Evolutionary conservation across 2,888 invertebrate genomes (phyloP), one percentile per base, ranked within the genome.

Genomic region (Tinea semifulvella): DNA sequence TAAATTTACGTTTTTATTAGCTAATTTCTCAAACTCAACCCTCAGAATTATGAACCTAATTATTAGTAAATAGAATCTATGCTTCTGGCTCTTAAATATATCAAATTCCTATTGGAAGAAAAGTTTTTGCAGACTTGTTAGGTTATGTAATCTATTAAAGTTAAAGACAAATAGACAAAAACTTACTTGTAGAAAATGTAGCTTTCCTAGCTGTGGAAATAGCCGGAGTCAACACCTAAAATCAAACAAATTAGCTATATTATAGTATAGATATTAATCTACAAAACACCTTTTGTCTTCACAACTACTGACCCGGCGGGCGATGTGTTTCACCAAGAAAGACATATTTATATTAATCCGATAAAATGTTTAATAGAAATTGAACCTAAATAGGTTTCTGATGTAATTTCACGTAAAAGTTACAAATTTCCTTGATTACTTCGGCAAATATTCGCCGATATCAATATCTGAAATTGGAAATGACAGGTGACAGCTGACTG

Each of bases 101-200:
- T n/a, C n/a, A n/a, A n/a, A n/a, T n/a, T n/a, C n/a, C n/a, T n/a
- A n/a, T n/a, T n/a, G n/a, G n/a, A n/a, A n/a, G n/a, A n/a, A n/a
- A n/a, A n/a, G n/a, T n/a, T n/a, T n/a, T n/a, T n/a, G n/a, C n/a
- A n/a, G 8, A 22, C n/a, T 28, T 7, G 8, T 36, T 36, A 55
- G 56, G 58, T 59, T 58, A 61, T 38, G 31, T 46, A 38, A 48
- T 10, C 2, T 16, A 17, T 25, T 25, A 26, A 36, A 39, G 50
- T 48, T 50, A 54, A 54, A 56, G 50, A 43, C 52, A 45, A 44
- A 35, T 11, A n/a, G n/a, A 36, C 19, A 8, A 20, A 20, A 35
- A 71, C 75, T 72, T 62, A 79, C 77, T 66, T 2, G 75, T 47
- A 28, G 47, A 42, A 14, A 47, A 47, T 28, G 28, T 44, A 10